Evolutionary conservation across 2,797 vertebrate genomes (phyloP).

Genomic region (Parauchenoglanis ngamensis): DNA sequence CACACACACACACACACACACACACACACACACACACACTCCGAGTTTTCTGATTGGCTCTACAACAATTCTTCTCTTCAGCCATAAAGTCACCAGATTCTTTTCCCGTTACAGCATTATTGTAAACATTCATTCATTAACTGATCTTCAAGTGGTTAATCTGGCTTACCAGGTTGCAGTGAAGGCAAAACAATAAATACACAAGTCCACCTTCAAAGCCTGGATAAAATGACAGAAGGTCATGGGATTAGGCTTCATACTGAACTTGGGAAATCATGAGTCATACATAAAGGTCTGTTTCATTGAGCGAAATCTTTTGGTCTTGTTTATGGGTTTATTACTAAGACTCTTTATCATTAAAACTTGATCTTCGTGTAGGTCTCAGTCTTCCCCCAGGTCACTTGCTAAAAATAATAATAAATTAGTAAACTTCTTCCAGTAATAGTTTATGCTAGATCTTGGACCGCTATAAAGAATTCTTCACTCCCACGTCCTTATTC

Average conservation of each 20-base stretch:
- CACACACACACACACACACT: neutral
- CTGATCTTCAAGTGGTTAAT: neutral
- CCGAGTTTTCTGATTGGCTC: neutral
- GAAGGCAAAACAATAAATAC: conserved; percentile 42
- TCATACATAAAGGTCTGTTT: neutral
- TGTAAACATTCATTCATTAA: conserved; percentile 39
- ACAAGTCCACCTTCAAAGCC: conserved; percentile 15
- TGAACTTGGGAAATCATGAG: neutral
- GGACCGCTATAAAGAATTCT: neutral
- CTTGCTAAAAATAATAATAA: neutral
- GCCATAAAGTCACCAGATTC: neutral
- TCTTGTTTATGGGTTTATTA: neutral
- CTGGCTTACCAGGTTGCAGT: neutral
- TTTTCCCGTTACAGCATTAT: conserved; percentile 13
- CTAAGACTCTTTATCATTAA: neutral
- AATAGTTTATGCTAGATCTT: neutral
- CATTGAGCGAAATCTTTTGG: neutral
- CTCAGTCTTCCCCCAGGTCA: neutral
- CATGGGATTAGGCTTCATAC: neutral
- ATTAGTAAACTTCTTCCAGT: neutral
- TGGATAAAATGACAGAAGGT: conserved; percentile 31
- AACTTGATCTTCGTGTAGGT: neutral
- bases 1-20: neutral
- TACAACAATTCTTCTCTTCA: neutral
- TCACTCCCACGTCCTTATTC: neutral